phyloP scores from a whole-genome alignment of 2,797 vertebrate genomes.

The Spea hammondii region DNA sequence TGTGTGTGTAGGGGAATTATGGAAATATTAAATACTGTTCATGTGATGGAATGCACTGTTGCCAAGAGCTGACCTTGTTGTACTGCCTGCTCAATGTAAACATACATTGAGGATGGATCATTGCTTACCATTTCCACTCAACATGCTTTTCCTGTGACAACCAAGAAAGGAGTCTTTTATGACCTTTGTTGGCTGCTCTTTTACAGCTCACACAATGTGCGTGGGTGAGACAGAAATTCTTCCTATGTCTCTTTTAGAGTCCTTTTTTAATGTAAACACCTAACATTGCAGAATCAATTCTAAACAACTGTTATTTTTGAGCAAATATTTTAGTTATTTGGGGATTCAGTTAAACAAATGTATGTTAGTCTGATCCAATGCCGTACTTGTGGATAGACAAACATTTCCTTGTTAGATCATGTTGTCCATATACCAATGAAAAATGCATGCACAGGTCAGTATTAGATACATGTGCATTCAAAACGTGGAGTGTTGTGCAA shows the following conservation, averaged over 20 bases:
- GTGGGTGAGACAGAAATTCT: conserved; percentile 43
- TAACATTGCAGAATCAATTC: not conserved
- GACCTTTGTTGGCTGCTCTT: conserved; percentile 39
- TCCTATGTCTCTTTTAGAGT: conserved; percentile 26
- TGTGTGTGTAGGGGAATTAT: too few relatives aligned
- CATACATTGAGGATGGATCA: conserved; percentile 43
- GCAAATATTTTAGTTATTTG: too few relatives aligned
- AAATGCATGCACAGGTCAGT: too few relatives aligned
- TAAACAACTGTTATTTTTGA: conserved; percentile 11
- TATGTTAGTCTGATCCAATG: too few relatives aligned
- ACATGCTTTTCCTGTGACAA: conserved; percentile 40
- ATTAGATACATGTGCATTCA: too few relatives aligned
- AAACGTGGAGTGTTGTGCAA: too few relatives aligned
- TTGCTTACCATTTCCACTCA: conserved; percentile 35
- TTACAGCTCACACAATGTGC: conserved; percentile 38
- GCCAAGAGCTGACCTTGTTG: conserved; percentile 13
- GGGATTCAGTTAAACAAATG: too few relatives aligned
- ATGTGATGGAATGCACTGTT: not conserved
- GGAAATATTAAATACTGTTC: too few relatives aligned
- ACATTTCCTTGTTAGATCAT: too few relatives aligned
- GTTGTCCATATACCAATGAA: too few relatives aligned
- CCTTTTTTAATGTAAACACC: conserved; percentile 20
- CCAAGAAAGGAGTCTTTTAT: conserved; percentile 31
- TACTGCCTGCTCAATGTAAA: conserved; percentile 23
- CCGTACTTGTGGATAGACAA: too few relatives aligned